These are phyloP conservation scores for Bos indicus DNA, from an alignment of 2,113 vertebrate genomes.

Conservation along the genomic window DNA sequence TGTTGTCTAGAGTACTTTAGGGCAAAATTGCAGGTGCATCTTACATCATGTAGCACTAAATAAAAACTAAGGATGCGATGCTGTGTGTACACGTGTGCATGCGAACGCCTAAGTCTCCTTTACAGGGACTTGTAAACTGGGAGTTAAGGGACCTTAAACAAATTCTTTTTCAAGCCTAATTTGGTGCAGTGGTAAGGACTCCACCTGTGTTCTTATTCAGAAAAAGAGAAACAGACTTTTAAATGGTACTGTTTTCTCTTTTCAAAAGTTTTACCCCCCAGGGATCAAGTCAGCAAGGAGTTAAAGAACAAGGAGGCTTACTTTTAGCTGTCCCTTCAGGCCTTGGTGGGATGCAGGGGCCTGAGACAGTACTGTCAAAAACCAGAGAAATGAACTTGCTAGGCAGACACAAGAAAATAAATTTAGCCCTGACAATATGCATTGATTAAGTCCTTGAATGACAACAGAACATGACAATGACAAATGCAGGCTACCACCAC, in stretches of 20 bases:
- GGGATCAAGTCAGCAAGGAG: conserved; percentile 42
- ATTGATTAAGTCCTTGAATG: conserved; percentile 71
- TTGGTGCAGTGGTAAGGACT: neutral
- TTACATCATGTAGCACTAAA: neutral
- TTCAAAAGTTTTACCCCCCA: neutral
- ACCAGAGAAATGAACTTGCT: conserved; percentile 70
- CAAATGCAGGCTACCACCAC: conserved; percentile 47
- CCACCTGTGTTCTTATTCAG: neutral
- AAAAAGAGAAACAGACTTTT: neutral
- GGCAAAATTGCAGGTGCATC: neutral
- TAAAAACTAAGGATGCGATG: neutral
- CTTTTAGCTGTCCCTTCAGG: conserved; percentile 45
- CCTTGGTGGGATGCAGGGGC: conserved; percentile 31
- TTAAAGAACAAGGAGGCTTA: conserved; percentile 57
- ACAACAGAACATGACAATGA: conserved; percentile 69
- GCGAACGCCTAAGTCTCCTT: neutral
- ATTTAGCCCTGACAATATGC: conserved; percentile 37
- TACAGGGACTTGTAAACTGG: neutral
- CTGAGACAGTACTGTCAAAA: conserved; percentile 51
- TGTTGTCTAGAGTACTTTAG: neutral
- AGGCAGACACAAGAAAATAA: conserved; percentile 58
- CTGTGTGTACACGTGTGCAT: fast-evolving
- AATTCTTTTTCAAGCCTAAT: neutral
- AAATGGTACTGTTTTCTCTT: neutral
- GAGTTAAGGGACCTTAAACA: too few relatives aligned